phyloP scores from a whole-genome alignment of 2,888 invertebrate species.

The Hemistola chrysoprasaria region DNA sequence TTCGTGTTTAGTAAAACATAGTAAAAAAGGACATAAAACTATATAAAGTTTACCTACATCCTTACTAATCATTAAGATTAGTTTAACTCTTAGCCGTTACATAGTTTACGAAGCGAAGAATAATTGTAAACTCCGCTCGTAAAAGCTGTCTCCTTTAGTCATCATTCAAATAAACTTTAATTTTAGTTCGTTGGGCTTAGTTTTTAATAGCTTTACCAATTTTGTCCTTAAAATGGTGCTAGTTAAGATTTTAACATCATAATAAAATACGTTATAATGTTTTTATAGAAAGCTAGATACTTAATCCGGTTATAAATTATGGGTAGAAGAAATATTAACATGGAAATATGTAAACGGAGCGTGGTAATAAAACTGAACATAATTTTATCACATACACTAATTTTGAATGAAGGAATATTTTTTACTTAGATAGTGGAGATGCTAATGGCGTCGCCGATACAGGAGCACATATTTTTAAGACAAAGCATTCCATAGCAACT shows the following conservation, averaged over 20 bases:
- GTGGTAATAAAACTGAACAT: too few species aligned
- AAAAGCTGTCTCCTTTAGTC: constrained; percentile 26
- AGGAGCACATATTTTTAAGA: too few species aligned
- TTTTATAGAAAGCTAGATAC: constrained; percentile 15
- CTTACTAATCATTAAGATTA: constrained; percentile 28
- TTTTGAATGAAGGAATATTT: too few species aligned
- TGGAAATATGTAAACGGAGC: too few species aligned
- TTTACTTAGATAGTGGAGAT: too few species aligned
- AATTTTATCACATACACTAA: too few species aligned
- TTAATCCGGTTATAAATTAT: constrained; percentile 4
- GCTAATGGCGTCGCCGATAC: too few species aligned
- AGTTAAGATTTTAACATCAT: constrained; percentile 25
- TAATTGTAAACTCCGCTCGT: constrained; percentile 33
- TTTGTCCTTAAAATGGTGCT: constrained; percentile 21
- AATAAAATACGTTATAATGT: constrained; percentile 22
- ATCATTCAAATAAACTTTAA: constrained; percentile 31
- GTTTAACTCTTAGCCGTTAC: constrained; percentile 29
- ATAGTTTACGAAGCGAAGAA: constrained; percentile 33
- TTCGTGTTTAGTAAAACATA: too few species aligned
- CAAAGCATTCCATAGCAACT: background rate
- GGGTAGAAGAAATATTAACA: too few species aligned
- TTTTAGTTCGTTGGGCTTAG: constrained; percentile 26
- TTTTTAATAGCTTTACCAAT: constrained; percentile 27
- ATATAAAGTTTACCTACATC: constrained; percentile 16
- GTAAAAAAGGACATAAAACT: too few species aligned